Evolutionary conservation across 2,888 invertebrate genomes (phyloP), one percentile per base, ranked within the genome.

Genomic region (Apodemia duryi): DNA sequence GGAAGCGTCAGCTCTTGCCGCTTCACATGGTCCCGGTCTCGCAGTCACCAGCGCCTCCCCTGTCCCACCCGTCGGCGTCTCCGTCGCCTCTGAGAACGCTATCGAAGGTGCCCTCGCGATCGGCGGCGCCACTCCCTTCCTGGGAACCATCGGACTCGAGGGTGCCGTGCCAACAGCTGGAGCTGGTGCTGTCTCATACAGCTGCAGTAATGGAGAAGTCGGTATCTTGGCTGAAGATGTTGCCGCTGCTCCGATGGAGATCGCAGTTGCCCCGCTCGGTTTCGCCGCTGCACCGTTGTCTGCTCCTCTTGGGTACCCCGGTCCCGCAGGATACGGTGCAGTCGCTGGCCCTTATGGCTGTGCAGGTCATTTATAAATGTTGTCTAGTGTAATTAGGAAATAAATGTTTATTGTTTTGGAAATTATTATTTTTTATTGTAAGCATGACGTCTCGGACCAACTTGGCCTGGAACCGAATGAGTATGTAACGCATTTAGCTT

Each of bases 121-220:
- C 10, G 67, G 67, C 28, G 70, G 72, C n/a, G 57, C 41, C 11
- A 51, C 69, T 9, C 72, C 72, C 1, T 81, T 80, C 74, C 35
- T 80, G 6, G 77, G 21, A 11, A 21, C n/a, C n/a, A n/a, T 51
- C 4, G 51, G 51, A 51, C 13, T 75, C 43, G 72, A 73, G 13
- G 74, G 74, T 9, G 43, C 65, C 5, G 62, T 74, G 63, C 74
- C 74, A 13, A 70, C 76, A 11, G 69, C 65, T 63, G 77, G 76
- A 2, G 68, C 69, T n/a, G 74, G 71, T n/a, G 67, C 67, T n/a
- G 72, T 74, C 21, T 63, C 66, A 43, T 74, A 74, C 68, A 66
- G 73, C 57, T 74, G 74, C 62, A 73, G 77, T 6, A 70, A 72
- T 60, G 70, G 74, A 54, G 64, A 66, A 10, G 66, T 74, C 38